A percentile compares a stretch with the other conserved stretches of the same genome.
Conservation (phyloP, 2,113 vertebrate genomes). For the Cryptotis parvus region DNA sequence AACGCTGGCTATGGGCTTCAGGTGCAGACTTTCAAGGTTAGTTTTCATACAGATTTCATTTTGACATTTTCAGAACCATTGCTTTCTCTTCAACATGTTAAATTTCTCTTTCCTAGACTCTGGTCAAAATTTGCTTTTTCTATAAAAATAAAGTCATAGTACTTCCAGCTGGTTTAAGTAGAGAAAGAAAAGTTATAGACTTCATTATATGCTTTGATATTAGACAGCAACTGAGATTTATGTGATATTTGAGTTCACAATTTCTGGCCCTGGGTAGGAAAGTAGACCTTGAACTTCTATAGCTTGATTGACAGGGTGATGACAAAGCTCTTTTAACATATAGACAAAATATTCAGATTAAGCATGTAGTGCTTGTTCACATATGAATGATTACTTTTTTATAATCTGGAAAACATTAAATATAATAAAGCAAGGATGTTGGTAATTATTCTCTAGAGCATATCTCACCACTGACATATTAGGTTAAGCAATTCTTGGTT, state of each 20-base stretch:
- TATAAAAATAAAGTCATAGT: background rate
- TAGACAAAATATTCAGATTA: constrained; percentile 44
- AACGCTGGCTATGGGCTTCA: background rate
- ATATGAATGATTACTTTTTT: background rate
- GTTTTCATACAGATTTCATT: constrained; percentile 3
- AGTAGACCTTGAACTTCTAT: constrained; percentile 35
- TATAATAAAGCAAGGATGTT: background rate
- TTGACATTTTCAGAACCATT: background rate
- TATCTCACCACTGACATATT: background rate
- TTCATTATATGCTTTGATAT: background rate
- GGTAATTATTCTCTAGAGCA: background rate
- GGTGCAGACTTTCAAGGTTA: background rate
- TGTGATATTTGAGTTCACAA: constrained; percentile 8
- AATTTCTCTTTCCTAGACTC: constrained; percentile 37
- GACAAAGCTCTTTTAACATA: constrained; percentile 26
- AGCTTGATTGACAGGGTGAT: background rate
- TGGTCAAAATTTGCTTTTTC: background rate
- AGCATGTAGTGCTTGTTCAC: background rate
- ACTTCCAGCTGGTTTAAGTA: constrained; percentile 41
- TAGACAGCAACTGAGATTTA: background rate
- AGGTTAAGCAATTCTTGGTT: background rate
- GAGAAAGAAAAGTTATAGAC: background rate
- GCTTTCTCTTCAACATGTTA: background rate
- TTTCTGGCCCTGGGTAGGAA: background rate
- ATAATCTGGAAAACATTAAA: constrained; percentile 4